Base-by-base conservation (phyloP, 2,888 invertebrate species). In the Limnephilus auricula region DNA sequence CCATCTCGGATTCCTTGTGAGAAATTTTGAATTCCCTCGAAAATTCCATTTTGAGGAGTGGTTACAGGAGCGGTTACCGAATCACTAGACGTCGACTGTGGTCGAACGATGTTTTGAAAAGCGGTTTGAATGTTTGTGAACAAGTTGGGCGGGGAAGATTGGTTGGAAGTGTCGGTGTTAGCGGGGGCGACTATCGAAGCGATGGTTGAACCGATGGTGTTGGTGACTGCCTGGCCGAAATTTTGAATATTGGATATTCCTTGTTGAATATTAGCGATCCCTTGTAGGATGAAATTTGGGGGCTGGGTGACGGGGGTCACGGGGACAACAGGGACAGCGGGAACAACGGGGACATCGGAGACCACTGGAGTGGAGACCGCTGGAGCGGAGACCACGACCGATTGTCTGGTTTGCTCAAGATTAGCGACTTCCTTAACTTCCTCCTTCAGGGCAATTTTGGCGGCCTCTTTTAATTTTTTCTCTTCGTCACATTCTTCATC, bases 21-120 rank as follows among this genome's bases (percentile, higher is more conserved):
- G 30, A 92, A 80, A 83, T 89, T 90, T 50, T 90, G 91, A 15
- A 92, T 82, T 80, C 89, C 91, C 25, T 89, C 90, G 13, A 85
- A 32, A 79, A 90, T 79, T 85, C 79, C 80, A 18, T 86, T 32
- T 32, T 40, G 30, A 10, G 90, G 13, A 13, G 84, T 18, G 37
- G 37, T 79, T 45, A 45, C 45, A 2, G 90, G 37, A 13, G 88
- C 5, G 31, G 80, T 18, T 2, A 40, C 79, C 32, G 34, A 34
- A 30, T 85, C 32, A 31, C 31, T 40, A n/a, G 45, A 45, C 18
- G 31, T 10, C 30, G 83, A 31, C 78, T 37, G 78, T n/a, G 91
- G 91, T 13, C 89, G 50, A 32, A 91, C 78, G 34, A 89, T 84
- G 18, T 89, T 91, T 89, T 91, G 91, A 10, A 91, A 6, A 32